Evolutionary conservation across 2,888 invertebrate species (phyloP), one percentile per base, ranked within the genome.

Genomic region (Amblyjoppa proteus): DNA sequence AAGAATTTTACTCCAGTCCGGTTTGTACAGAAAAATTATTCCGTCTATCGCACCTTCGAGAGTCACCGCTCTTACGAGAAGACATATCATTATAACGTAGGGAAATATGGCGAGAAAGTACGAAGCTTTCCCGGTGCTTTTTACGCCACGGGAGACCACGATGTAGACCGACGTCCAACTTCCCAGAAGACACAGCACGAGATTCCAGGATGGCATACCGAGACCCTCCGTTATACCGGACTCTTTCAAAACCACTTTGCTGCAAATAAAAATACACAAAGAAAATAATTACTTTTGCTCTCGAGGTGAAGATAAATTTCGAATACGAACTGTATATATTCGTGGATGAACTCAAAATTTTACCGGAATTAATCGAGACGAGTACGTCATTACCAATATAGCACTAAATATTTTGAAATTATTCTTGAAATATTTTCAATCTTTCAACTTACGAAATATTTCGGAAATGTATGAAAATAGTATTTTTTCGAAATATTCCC

Each of bases 41-140:
- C 96, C 97, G 31, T 95, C 91, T 0, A 93, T 87, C 0, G 97
- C 96, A 0, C 96, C 96, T 0, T 95, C 95, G 68, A 96, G 91
- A 0, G 96, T 96, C 0, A 95, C 94, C 0, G 96, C 96, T 78
- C 96, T 94, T 76, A 96, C 93, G 9, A 97, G 94, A 71, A 97
- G 92, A 34, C 95, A 94, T 31, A 95, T 88, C 94, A 97, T 95
- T 56, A 97, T 95, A 45, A 95, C 90, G 89, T 96, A 96, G 0
- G 97, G 96, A 89, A 96, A 96, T 28, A 97, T 92, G 0, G 97
- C 97, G 2, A 97, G 95, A 87, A 97, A 96, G 90, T 97, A 97
- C 1, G 96, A 96, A 0, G 95, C 96, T 91, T 96, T 96, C 56
- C 96, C 96, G 0, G 96, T 95, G 88, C 95, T 95, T 88, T 95